Evolutionary conservation across 2,888 invertebrate species (phyloP), one percentile per base, ranked within the genome.

Genomic region (Matsumyia berberina): DNA sequence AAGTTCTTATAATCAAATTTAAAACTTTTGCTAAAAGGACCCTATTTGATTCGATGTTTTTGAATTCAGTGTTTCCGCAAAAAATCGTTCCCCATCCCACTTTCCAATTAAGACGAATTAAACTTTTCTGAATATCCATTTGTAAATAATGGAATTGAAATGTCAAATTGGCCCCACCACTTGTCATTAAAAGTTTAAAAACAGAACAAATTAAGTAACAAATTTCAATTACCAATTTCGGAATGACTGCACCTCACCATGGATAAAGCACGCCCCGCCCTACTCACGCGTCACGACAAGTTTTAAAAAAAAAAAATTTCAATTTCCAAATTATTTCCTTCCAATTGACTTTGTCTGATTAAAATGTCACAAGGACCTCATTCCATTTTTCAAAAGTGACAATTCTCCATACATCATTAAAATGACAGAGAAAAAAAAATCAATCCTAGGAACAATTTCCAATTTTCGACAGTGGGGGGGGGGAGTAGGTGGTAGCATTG

Each of bases 321-420:
- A 39, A 60, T 35, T 44, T 53, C 24, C 9, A 19, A 62, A 73
- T 15, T 55, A 12, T 42, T 55, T 62, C 35, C 55, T 11, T 44
- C 42, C 42, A 49, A 70, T 57, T 57, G 55, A 37, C 46, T 51
- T 72, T 72, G 49, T 51, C 70, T 58, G 51, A 73, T 64, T 64
- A 53, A 73, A 73, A 55, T 66, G 24, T 62, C 17, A 66, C 17
- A 24, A 46, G 31, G 17, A 29, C 15, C 42, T 12, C 12, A 51
- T 11, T 12, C 11, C 3, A 24, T 60, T 72, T 33, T 72, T 37
- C 46, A 35, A 70, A 46, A 51, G 24, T 57, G 57, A 17, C n/a
- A 42, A 42, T 39, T 33, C 17, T 39, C 39, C 17, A 6, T 49
- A 7, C 1, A 12, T 44, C 33, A 42, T 33, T 57, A 33, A 44